phyloP scores from a whole-genome alignment of 2,888 invertebrate species.

The Dryobotodes eremita region DNA sequence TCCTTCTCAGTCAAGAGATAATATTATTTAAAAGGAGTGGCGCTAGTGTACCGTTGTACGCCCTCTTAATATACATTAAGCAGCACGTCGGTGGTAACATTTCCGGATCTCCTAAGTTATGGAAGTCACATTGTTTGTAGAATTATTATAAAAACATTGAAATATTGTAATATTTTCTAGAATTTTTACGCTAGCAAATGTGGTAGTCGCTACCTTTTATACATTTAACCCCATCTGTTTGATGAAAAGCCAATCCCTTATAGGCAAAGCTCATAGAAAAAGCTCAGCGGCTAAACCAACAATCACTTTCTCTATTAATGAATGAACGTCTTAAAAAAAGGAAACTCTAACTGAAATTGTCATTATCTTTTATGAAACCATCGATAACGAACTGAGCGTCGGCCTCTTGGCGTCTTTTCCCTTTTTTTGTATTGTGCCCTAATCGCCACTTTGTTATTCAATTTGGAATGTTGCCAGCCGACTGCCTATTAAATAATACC shows the following conservation, averaged over 20 bases:
- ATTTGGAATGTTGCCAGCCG: constrained; percentile 82
- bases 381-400: constrained; percentile 68
- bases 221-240: neutral
- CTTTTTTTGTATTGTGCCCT: constrained; percentile 77
- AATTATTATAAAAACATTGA: neutral
- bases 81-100: too few relatives aligned
- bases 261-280: constrained; percentile 2
- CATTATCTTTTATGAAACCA: constrained; percentile 65
- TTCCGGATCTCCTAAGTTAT: too few relatives aligned
- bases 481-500: constrained; percentile 78
- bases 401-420: constrained; percentile 67
- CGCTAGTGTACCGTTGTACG: too few relatives aligned
- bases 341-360: constrained; percentile 58
- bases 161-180: neutral
- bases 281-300: neutral
- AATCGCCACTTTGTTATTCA: constrained; percentile 86
- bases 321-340: constrained; percentile 53
- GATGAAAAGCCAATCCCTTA: neutral
- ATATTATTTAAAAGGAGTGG: too few relatives aligned
- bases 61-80: too few relatives aligned
- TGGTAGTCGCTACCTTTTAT: neutral
- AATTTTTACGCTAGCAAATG: neutral
- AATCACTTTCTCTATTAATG: constrained; percentile 54
- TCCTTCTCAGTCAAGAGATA: too few relatives aligned
- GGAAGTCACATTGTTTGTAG: neutral